phyloP scores from a whole-genome alignment of 2,888 invertebrate genomes.

The Habroteleia sp. region DNA sequence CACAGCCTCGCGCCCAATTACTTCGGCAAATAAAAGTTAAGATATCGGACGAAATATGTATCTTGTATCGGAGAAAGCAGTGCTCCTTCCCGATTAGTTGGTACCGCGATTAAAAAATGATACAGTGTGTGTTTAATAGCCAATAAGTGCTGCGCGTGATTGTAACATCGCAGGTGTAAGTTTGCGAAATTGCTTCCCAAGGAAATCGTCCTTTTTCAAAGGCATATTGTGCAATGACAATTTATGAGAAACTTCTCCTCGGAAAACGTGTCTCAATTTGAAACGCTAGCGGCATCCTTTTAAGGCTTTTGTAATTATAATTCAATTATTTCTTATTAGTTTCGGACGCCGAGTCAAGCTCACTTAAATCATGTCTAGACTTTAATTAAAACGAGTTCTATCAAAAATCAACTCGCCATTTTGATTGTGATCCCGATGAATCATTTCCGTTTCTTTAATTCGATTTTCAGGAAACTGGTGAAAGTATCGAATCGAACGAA shows the following conservation, averaged over 20 bases:
- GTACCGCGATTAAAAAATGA: conserved; percentile 45
- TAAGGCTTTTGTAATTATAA: conserved; percentile 8
- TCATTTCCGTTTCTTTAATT: no score
- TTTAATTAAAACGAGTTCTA: no score
- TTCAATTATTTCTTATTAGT: not conserved
- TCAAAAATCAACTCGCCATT: no score
- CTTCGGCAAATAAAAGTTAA: conserved; percentile 71
- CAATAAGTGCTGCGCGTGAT: conserved; percentile 38
- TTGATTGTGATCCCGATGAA: no score
- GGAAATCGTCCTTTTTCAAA: conserved; percentile 25
- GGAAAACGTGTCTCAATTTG: conserved; percentile 10
- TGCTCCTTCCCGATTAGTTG: conserved; percentile 53
- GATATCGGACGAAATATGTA: conserved; percentile 65
- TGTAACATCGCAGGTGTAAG: conserved; percentile 30
- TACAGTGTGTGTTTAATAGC: conserved; percentile 33
- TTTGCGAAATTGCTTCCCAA: conserved; percentile 2
- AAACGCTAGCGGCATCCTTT: not conserved
- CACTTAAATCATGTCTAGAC: not conserved
- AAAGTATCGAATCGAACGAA: not conserved
- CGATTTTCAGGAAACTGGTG: no score
- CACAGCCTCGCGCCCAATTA: conserved; percentile 66
- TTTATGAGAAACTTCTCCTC: conserved; percentile 8
- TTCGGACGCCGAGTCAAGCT: not conserved
- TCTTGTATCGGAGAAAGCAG: conserved; percentile 60
- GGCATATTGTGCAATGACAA: conserved; percentile 25